Conservation (phyloP, 2,797 vertebrate species). For the Mergus octosetaceus region DNA sequence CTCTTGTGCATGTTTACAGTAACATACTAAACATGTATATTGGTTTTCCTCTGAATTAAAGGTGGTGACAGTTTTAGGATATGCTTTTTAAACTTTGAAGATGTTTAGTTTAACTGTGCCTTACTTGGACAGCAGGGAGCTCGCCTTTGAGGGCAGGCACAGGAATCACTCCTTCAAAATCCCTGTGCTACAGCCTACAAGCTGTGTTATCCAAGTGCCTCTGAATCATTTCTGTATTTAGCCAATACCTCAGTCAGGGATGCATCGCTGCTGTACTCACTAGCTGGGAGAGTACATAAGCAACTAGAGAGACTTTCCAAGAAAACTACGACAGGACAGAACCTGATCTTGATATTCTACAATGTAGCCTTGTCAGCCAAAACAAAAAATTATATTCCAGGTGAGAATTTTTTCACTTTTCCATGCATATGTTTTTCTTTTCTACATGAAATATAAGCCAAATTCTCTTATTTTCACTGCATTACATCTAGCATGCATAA, state of each 20-base stretch:
- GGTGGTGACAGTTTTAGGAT: neutral
- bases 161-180: neutral
- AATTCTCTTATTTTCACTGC: neutral
- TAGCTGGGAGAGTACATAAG: neutral
- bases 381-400: neutral
- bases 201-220: neutral
- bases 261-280: neutral
- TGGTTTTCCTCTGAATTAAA: neutral
- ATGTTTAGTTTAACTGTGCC: neutral
- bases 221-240: neutral
- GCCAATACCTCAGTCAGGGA: neutral
- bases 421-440: neutral
- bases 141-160: neutral
- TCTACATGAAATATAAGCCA: neutral
- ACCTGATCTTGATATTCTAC: neutral
- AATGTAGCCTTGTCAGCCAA: neutral
- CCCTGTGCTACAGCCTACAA: neutral
- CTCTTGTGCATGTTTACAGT: neutral
- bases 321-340: neutral
- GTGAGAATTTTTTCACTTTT: neutral
- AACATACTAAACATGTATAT: neutral
- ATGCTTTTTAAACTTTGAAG: neutral
- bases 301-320: neutral
- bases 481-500: neutral
- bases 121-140: neutral